A percentile compares a stretch with the other conserved stretches of the same genome.
Evolutionary conservation across 1,140 invertebrate species (phyloP).

Genomic region (Homarus americanus): DNA sequence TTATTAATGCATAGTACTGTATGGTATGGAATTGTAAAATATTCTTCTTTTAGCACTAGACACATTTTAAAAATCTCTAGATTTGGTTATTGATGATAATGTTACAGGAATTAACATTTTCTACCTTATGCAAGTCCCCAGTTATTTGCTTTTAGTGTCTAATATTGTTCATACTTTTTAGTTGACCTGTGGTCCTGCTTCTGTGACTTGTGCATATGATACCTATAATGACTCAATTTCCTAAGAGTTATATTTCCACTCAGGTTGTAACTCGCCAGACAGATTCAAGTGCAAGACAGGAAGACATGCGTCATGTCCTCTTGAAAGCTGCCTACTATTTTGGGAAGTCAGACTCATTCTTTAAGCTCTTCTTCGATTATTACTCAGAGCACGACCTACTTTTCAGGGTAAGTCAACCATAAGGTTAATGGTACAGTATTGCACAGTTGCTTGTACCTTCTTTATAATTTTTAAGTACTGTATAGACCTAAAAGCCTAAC

Average conservation of each 20-base stretch:
- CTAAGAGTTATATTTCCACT: not conserved
- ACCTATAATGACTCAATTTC: not conserved
- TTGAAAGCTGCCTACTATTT: slow-evolving; percentile 17
- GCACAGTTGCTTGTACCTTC: no score
- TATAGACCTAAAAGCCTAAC: no score
- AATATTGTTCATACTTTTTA: not conserved
- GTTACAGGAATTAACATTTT: no score
- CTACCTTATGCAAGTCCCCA: no score
- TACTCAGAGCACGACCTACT: slow-evolving; percentile 41
- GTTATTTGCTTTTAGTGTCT: not conserved
- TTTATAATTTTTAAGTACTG: no score
- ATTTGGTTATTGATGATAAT: no score
- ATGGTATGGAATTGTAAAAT: no score
- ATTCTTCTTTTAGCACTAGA: no score
- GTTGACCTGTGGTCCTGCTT: not conserved
- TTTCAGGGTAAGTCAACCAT: slow-evolving; percentile 36
- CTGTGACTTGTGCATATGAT: not conserved
- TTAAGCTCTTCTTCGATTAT: slow-evolving; percentile 52
- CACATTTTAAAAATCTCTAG: no score
- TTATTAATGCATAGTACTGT: no score
- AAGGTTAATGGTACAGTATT: no score
- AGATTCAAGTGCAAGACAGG: slow-evolving; percentile 18
- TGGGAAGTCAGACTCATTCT: slow-evolving; percentile 51
- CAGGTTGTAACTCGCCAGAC: slow-evolving; percentile 54
- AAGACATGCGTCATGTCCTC: slow-evolving; percentile 54